Evolutionary conservation across 2,113 vertebrate species (phyloP).

Genomic region (Baryphthengus martii): DNA sequence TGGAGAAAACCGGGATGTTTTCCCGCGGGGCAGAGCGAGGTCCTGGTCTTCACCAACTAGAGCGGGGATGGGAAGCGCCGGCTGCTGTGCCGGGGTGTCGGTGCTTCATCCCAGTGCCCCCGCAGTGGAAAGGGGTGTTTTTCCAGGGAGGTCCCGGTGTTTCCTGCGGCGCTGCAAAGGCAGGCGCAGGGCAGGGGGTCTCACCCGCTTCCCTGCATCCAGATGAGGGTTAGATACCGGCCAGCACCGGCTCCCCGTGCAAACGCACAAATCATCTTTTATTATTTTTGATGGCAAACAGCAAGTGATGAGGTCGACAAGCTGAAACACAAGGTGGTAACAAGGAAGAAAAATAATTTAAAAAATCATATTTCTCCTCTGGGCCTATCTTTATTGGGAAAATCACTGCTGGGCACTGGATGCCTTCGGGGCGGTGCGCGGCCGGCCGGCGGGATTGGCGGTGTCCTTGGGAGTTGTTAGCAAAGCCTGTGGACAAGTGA

Average conservation of each 20-base stretch:
- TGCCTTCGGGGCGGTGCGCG: neutral
- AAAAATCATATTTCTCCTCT: neutral
- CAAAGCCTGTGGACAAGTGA: neutral
- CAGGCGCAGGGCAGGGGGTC: fast-evolving
- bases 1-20: slow-evolving; percentile 6
- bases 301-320: neutral
- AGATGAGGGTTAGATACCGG: neutral
- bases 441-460: neutral
- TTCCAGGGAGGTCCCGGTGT: fast-evolving
- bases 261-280: neutral
- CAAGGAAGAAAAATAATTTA: neutral
- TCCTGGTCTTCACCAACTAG: neutral
- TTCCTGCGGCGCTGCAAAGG: neutral
- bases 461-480: neutral
- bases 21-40: neutral
- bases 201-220: neutral
- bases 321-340: neutral
- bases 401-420: fast-evolving
- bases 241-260: neutral
- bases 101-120: neutral
- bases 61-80: neutral
- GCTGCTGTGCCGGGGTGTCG: neutral
- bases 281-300: neutral
- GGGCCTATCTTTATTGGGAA: neutral
- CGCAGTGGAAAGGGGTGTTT: neutral